These are phyloP conservation scores for Phorcus lineatus DNA, from an alignment of 2,888 invertebrate species.

Conservation along the genomic window DNA sequence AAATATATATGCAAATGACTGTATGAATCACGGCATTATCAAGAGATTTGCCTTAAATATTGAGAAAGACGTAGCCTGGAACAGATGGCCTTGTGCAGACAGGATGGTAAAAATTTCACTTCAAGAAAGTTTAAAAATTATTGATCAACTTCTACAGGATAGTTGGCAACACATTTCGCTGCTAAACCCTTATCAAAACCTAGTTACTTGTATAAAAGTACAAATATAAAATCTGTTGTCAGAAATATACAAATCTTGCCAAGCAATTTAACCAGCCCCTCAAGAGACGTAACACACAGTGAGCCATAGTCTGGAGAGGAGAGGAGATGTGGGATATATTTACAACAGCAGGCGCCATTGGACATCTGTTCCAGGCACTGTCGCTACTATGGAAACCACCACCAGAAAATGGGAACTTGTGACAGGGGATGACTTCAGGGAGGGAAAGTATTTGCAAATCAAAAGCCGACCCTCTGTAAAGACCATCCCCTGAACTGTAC, in stretches of 20 bases:
- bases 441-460: neutral
- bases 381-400: neutral
- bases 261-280: neutral
- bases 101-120: no score
- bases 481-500: no score
- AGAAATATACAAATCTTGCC: neutral
- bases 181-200: neutral
- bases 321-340: no score
- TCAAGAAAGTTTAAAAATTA: no score
- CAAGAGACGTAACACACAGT: neutral
- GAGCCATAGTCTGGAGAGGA: no score
- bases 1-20: conserved; percentile 27
- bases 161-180: neutral
- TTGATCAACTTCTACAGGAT: no score
- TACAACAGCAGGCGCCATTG: no score
- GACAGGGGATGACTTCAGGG: neutral
- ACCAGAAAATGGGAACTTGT: neutral
- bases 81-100: no score
- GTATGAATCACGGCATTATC: conserved; percentile 19
- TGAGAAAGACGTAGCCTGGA: no score
- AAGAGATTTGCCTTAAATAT: neutral
- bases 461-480: neutral
- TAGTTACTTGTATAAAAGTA: neutral
- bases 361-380: neutral
- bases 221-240: conserved; percentile 4